Percentiles rank a stretch among this genome's conserved stretches.
phyloP scores from a whole-genome alignment of 1,140 invertebrate species.

The Sipha flava region DNA sequence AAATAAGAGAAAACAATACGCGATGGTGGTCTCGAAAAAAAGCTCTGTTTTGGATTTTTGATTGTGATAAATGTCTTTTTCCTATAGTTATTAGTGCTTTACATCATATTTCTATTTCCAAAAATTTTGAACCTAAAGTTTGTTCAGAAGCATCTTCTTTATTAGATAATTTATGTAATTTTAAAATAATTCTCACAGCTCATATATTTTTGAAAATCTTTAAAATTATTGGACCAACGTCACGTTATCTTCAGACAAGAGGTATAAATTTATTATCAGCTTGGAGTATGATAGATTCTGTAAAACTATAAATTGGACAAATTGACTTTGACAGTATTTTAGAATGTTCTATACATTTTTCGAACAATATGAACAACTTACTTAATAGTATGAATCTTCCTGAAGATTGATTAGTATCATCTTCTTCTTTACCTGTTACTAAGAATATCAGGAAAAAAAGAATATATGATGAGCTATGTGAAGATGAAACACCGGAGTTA shows the following conservation, averaged over 20 bases:
- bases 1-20: not conserved
- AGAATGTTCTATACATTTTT: not conserved
- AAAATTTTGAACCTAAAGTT: not conserved
- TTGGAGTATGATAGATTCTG: not conserved
- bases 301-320: not conserved
- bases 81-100: not conserved
- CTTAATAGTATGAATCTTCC: too few relatives aligned
- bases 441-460: too few relatives aligned
- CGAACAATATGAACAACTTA: too few relatives aligned
- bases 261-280: not conserved
- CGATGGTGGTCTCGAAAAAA: not conserved
- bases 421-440: too few relatives aligned
- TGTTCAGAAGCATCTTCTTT: not conserved
- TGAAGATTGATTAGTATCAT: too few relatives aligned
- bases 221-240: not conserved
- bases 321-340: not conserved
- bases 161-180: not conserved
- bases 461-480: too few relatives aligned
- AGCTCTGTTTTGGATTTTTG: not conserved
- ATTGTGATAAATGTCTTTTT: not conserved
- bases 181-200: not conserved
- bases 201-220: not conserved
- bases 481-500: too few relatives aligned
- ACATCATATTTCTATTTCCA: not conserved
- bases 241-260: conserved; percentile 2